A percentile compares a stretch with the other conserved stretches of the same genome.
phyloP scores from a whole-genome alignment of 2,113 vertebrate species.

The Opisthocomus hoazin region DNA sequence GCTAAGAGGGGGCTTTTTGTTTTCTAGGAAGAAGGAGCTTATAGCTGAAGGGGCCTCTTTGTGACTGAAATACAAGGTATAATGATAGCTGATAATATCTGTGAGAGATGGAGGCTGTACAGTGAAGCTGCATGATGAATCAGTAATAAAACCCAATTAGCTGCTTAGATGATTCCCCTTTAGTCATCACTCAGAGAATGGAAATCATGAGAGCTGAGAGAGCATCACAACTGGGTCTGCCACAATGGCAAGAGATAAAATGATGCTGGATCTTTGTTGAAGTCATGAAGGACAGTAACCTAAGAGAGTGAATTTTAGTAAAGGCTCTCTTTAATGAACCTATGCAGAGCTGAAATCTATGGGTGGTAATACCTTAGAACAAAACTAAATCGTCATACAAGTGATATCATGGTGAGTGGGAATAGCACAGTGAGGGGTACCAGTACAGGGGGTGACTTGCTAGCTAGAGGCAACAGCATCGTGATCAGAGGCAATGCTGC shows the following conservation, averaged over 20 bases:
- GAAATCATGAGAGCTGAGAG: not conserved
- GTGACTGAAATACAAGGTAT: not conserved
- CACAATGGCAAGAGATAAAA: not conserved
- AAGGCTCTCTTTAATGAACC: not conserved
- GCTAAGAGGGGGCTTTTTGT: not conserved
- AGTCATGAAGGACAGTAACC: not conserved
- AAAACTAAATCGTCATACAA: not conserved
- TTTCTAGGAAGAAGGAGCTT: not conserved
- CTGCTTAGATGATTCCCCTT: not conserved
- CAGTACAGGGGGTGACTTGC: not conserved
- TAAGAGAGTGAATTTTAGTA: not conserved
- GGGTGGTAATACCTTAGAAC: not conserved
- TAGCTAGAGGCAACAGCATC: not conserved
- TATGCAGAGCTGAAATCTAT: not conserved
- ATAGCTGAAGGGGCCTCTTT: not conserved
- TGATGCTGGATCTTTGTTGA: not conserved
- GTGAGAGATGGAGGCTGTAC: not conserved
- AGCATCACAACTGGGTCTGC: not conserved
- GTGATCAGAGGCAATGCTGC: not conserved
- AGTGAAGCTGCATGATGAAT: slow-evolving; percentile 15
- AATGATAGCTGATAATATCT: not conserved
- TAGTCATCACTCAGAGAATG: not conserved
- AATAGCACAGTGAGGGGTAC: not conserved
- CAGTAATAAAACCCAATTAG: slow-evolving; percentile 33
- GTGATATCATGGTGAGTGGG: not conserved